Conservation (phyloP, 2,797 vertebrate species). For the Oryzias sinensis region DNA sequence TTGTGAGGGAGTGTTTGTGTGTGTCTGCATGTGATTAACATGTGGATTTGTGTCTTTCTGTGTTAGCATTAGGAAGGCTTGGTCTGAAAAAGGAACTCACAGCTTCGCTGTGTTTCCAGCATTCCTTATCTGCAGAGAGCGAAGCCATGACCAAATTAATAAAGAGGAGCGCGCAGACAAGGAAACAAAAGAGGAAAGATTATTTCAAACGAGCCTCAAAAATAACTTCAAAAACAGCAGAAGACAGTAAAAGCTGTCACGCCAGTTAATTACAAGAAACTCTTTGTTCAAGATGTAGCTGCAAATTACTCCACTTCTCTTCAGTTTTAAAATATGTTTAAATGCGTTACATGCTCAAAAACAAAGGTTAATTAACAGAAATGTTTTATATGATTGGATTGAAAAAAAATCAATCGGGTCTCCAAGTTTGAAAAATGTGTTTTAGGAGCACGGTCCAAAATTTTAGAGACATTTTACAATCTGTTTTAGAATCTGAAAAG, state of each 20-base stretch:
- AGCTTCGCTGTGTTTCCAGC: conserved; percentile 5
- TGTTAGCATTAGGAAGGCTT: conserved; percentile 1
- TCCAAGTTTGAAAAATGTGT: too few relatives aligned
- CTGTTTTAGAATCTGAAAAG: too few relatives aligned
- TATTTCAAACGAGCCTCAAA: not conserved
- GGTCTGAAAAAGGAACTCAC: conserved; percentile 1
- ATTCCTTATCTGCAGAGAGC: not conserved
- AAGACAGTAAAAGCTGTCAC: conserved; percentile 8
- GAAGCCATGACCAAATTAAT: conserved; percentile 1
- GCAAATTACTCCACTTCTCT: not conserved
- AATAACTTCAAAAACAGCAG: conserved; percentile 3
- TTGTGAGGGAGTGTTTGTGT: not conserved
- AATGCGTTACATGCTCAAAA: not conserved
- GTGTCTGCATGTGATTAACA: conserved; percentile 28
- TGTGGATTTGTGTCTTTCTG: not conserved
- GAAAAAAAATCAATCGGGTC: too few relatives aligned
- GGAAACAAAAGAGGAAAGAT: conserved; percentile 1
- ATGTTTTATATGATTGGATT: too few relatives aligned
- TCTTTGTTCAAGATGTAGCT: conserved; percentile 17
- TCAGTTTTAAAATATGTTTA: not conserved
- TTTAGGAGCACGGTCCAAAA: too few relatives aligned
- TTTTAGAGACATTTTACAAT: too few relatives aligned
- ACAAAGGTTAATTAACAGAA: too few relatives aligned
- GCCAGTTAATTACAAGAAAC: not conserved
- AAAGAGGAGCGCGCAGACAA: not conserved